Evolutionary conservation across 2,113 vertebrate species (phyloP).

Genomic region (Mionectes macconnelli): DNA sequence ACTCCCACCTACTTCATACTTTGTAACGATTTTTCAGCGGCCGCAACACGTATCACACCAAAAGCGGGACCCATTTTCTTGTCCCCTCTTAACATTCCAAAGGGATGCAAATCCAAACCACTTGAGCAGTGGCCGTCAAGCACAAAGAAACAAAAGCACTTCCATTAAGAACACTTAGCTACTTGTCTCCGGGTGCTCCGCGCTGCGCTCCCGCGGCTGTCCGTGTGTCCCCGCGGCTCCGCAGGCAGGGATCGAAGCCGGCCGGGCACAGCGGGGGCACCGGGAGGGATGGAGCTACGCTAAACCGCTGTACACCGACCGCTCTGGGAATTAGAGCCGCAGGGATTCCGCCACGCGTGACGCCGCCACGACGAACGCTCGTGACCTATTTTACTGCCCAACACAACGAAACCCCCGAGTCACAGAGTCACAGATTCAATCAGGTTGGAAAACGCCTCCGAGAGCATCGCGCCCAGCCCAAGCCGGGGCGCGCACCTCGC

Average conservation of each 20-base stretch:
- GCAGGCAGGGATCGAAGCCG: background rate
- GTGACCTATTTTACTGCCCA: background rate
- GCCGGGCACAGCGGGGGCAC: background rate
- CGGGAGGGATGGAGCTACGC: background rate
- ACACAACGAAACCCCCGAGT: background rate
- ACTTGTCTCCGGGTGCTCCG: background rate
- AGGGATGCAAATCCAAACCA: background rate
- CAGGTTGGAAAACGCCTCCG: background rate
- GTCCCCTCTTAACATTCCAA: background rate
- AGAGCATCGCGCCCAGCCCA: background rate
- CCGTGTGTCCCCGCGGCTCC: background rate
- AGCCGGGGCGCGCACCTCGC: background rate
- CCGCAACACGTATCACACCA: background rate
- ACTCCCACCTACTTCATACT: background rate
- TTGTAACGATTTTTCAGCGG: background rate
- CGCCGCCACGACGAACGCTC: background rate
- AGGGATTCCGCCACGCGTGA: background rate
- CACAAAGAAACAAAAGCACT: background rate
- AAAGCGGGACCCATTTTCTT: background rate
- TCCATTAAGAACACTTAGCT: background rate
- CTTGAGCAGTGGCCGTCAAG: background rate
- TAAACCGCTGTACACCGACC: accelerated
- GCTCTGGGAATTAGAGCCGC: background rate
- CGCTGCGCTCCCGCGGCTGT: background rate
- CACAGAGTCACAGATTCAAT: background rate